Base-by-base conservation (phyloP, 2,113 vertebrate genomes). In the Gadus macrocephalus region DNA sequence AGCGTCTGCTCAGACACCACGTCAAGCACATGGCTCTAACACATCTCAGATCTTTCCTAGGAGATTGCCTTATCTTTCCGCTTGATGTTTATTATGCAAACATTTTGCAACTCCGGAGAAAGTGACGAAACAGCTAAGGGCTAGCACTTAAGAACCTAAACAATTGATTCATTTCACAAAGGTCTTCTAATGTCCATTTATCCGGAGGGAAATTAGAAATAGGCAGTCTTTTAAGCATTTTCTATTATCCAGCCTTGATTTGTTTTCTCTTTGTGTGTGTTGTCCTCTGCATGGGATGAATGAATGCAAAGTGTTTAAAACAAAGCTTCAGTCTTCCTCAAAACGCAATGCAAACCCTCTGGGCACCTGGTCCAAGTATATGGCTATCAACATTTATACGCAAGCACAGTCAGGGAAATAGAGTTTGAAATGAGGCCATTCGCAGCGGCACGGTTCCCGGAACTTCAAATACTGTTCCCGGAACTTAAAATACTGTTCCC, bases 111-210 rank as follows among this genome's bases (percentile, higher is more conserved):
- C 20, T 62, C 78, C 2, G 2, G 69, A 22, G 42, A 74, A 63
- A 75, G 67, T 64, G 25, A n/a, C 64, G 68, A 62, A 79, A 83
- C 71, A 81, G 69, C 53, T 71, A 75, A 75, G 66, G 69, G 49
- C 79, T 81, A 75, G 68, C 55, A 74, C 71, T 78, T 80, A 85
- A 73, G 85, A 71, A 64, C 74, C 83, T 79, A 64, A 75, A 86
- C 81, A 85, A 86, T 80, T 64, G 56, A 74, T 62, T 85, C 62
- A 80, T 85, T 86, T 87, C 64, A 86, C 79, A 79, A 82, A 85
- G 83, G 78, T 65, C 68, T 86, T 78, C 85, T 85, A 88, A 88
- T 83, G 69, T 81, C 76, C 71, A 78, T 83, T 88, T 86, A 88
- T 74, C 70, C 71, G n/a, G 27, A 42, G 74, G 56, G 74, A 79